Evolutionary conservation across 2,113 vertebrate species (phyloP).

Genomic region (Aleadryas rufinucha): DNA sequence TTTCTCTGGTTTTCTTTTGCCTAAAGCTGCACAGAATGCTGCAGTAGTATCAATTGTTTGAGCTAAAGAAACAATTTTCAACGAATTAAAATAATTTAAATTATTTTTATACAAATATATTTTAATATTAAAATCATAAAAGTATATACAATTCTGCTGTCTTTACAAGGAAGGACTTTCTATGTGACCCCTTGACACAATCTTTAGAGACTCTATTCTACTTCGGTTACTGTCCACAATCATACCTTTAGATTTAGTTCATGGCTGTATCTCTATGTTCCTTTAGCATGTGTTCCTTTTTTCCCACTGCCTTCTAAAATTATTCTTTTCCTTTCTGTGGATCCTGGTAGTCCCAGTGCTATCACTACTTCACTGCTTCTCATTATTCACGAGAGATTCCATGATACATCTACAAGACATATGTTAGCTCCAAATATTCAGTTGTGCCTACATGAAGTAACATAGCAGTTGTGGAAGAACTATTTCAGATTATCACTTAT

Average conservation of each 20-base stretch:
- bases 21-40: not conserved
- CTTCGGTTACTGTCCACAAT: not conserved
- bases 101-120: not conserved
- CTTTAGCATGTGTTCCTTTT: not conserved
- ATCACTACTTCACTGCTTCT: not conserved
- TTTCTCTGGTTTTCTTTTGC: not conserved
- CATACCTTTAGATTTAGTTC: not conserved
- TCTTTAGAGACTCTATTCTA: not conserved
- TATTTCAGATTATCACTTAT: not conserved
- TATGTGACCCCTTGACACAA: not conserved
- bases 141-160: not conserved
- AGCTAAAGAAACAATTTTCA: not conserved
- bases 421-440: not conserved
- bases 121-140: not conserved
- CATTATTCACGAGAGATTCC: not conserved
- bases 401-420: not conserved
- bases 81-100: not conserved
- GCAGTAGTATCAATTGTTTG: not conserved
- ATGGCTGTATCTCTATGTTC: not conserved
- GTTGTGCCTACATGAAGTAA: not conserved
- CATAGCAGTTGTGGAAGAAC: not conserved
- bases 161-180: not conserved
- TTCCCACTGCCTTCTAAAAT: not conserved
- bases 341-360: not conserved
- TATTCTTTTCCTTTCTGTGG: not conserved